Evolutionary conservation across 2,888 invertebrate genomes (phyloP).

Genomic region (Deilephila porcellus): DNA sequence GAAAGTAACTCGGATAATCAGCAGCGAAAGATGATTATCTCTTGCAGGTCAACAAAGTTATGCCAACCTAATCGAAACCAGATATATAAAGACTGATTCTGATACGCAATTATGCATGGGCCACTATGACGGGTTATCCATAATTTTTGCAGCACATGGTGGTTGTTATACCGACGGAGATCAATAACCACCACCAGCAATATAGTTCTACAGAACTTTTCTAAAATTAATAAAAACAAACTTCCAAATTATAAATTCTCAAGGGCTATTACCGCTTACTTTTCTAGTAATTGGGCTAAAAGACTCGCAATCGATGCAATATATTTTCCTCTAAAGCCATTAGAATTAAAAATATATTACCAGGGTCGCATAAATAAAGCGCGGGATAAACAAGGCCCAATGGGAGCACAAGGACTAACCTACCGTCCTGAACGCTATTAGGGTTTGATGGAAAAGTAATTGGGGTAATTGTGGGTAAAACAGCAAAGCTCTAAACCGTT

Average conservation of each 20-base stretch:
- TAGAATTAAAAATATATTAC: conserved; percentile 28
- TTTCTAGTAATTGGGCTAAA: conserved; percentile 2
- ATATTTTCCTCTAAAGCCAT: conserved; percentile 3
- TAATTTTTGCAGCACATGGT: too few species aligned
- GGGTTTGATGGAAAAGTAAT: conserved; percentile 63
- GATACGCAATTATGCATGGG: too few species aligned
- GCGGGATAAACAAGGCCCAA: conserved; percentile 28
- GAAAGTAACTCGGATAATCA: too few species aligned
- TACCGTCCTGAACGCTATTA: conserved; percentile 46
- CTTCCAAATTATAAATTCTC: too few species aligned
- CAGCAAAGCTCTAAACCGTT: conserved; percentile 34
- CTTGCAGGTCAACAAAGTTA: too few species aligned
- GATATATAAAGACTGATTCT: too few species aligned
- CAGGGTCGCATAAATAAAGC: conserved; percentile 7
- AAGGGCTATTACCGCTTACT: background rate
- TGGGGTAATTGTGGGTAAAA: conserved; percentile 46
- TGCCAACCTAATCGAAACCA: too few species aligned
- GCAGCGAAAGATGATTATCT: too few species aligned
- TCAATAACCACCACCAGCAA: too few species aligned
- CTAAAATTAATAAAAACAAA: background rate
- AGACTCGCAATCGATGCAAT: background rate
- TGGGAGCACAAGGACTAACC: conserved; percentile 30
- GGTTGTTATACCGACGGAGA: too few species aligned
- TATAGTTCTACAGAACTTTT: too few species aligned
- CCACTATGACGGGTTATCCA: too few species aligned